Evolutionary conservation across 2,113 vertebrate genomes (phyloP).

Genomic region (Tachycineta bicolor): DNA sequence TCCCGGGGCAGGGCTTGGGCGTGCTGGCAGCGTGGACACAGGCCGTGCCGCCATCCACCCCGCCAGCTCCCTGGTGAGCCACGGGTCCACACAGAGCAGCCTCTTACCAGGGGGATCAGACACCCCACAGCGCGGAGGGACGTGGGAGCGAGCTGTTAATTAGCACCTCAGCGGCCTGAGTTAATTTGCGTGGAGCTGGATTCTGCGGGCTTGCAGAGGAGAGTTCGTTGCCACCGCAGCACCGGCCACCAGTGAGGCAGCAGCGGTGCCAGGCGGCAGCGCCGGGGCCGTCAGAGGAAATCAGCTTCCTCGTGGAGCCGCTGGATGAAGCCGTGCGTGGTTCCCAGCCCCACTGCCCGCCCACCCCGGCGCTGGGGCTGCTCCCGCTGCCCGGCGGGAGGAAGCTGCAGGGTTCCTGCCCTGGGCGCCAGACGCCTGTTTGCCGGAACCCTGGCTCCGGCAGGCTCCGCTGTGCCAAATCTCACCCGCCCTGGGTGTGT

Average conservation of each 20-base stretch:
- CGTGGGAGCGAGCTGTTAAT: not conserved
- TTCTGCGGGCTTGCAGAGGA: not conserved
- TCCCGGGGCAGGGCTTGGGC: not conserved
- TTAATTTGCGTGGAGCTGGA: not conserved
- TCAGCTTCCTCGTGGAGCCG: not conserved
- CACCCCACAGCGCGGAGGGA: fast-evolving
- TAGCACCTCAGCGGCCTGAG: not conserved
- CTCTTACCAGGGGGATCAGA: not conserved
- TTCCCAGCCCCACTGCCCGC: not conserved
- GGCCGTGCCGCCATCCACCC: not conserved
- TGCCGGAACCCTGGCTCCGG: not conserved
- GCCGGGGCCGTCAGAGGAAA: not conserved
- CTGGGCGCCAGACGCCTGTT: not conserved
- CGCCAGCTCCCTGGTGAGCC: not conserved
- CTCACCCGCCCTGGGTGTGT: not conserved
- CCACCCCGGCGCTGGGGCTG: not conserved
- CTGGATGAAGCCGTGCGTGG: not conserved
- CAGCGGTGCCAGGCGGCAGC: not conserved
- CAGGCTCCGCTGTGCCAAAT: not conserved
- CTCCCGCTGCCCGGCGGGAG: not conserved
- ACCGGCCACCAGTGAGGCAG: not conserved
- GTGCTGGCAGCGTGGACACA: fast-evolving
- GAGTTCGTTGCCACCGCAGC: not conserved
- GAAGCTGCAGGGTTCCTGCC: slow-evolving; percentile 9
- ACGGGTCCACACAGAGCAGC: not conserved